Conservation (phyloP, 2,113 vertebrate species). For the Mobula birostris region DNA sequence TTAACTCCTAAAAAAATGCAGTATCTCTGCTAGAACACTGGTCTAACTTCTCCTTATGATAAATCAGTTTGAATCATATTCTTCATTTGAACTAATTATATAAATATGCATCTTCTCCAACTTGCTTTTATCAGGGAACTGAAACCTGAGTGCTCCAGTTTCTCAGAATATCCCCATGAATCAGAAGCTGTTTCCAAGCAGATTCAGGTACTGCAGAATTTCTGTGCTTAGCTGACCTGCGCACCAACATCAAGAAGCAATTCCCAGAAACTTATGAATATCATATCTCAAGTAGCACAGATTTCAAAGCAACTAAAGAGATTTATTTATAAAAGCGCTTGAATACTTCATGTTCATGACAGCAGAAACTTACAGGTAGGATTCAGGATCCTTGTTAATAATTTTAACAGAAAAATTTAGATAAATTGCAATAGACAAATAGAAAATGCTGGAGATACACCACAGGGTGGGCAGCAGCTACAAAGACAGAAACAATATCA, state of each 20-base stretch:
- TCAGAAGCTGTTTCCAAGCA: not conserved
- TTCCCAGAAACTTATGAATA: not conserved
- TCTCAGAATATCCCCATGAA: not conserved
- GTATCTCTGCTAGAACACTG: not conserved
- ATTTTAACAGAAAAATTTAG: no score
- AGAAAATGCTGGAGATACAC: no score
- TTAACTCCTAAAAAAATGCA: not conserved
- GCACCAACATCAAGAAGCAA: not conserved
- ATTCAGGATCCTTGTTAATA: no score
- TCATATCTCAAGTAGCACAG: not conserved
- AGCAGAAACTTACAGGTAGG: no score
- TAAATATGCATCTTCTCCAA: not conserved
- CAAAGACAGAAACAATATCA: no score
- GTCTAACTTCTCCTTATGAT: not conserved
- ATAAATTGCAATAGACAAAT: no score
- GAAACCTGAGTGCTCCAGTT: not conserved
- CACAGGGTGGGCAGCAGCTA: no score
- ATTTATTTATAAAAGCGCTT: not conserved
- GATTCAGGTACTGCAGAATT: not conserved
- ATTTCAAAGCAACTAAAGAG: not conserved
- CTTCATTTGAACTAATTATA: not conserved
- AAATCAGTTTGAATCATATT: not conserved
- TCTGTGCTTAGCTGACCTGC: not conserved
- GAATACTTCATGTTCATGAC: no score
- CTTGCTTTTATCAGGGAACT: not conserved